Base-by-base conservation (phyloP, 2,888 invertebrate genomes). In the Acanthacorydalis orientalis region DNA sequence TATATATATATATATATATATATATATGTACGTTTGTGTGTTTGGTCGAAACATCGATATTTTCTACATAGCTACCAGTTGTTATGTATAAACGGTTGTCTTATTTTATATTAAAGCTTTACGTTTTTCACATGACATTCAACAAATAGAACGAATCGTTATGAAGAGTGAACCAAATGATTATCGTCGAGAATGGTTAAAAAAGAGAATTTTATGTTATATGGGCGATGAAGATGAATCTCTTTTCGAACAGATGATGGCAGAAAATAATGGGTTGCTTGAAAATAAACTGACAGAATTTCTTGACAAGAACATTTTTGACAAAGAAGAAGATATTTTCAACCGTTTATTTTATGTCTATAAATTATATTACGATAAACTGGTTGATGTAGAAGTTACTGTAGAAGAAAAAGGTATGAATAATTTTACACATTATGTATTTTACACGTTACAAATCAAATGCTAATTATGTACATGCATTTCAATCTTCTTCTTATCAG, bases 381-480 rank as follows among this genome's bases (percentile, higher is more conserved):
- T 83, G 8, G 72, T 81, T 14, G 83, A 86, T 57, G 81, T 81
- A 58, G 84, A 86, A 62, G 75, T 84, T 50, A 73, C 79, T 3
- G 72, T 78, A 37, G 14, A 37, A 37, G 37, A 37, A 37, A 37
- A 37, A 37, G 37, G 37, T 37, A 12, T n/a, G n/a, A n/a, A n/a
- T 37, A 37, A 7, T 7, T 4, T 6, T 37, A 12, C 2, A 12
- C 10, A 37, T 9, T 12, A 4, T 7, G 10, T 9, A 12, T 35
- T 6, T n/a, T n/a, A n/a, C 23, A 23, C 6, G 23, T 23, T n/a
- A n/a, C n/a, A 23, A 23, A 23, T 23, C 2, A 23, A 23, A 23
- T 23, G 6, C 6, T 4, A 23, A 23, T 23, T 23, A 23, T 23
- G 23, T 23, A 23, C 23, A 23, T 23, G 6, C 23, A 23, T 23